phyloP scores from a whole-genome alignment of 2,797 vertebrate species.

The Knipowitschia caucasica region DNA sequence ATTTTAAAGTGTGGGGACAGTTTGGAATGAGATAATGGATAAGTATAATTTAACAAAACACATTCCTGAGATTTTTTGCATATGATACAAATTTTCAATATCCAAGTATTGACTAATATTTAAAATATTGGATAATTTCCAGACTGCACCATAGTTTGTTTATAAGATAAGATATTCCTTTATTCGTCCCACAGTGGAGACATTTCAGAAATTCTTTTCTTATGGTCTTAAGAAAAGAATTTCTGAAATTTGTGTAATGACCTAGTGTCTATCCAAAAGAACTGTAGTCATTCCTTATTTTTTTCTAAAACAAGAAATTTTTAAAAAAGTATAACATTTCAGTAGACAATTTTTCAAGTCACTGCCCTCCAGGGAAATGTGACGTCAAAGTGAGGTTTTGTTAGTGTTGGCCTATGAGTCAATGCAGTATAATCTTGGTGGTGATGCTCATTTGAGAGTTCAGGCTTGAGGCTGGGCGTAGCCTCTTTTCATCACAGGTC shows the following conservation, averaged over 20 bases:
- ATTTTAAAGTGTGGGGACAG: no score
- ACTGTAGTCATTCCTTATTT: no score
- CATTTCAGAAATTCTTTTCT: no score
- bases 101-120: no score
- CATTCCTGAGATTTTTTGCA: no score
- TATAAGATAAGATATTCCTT: no score
- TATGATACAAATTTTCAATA: no score
- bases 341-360: slow-evolving; percentile 20
- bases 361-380: slow-evolving; percentile 30
- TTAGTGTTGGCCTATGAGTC: slow-evolving; percentile 37
- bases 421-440: slow-evolving; percentile 39
- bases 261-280: no score
- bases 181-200: slow-evolving; percentile 4
- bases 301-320: not conserved
- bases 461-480: slow-evolving; percentile 38
- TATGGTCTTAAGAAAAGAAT: not conserved
- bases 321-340: slow-evolving; percentile 16
- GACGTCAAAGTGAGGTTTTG: slow-evolving; percentile 32
- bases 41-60: no score
- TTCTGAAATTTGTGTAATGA: not conserved
- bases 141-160: no score
- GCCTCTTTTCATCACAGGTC: slow-evolving; percentile 44
- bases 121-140: no score
- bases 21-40: no score
- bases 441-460: slow-evolving; percentile 38